Evolutionary conservation across 2,113 vertebrate genomes (phyloP), one percentile per base, ranked within the genome.

Genomic region (Eptesicus fuscus): DNA sequence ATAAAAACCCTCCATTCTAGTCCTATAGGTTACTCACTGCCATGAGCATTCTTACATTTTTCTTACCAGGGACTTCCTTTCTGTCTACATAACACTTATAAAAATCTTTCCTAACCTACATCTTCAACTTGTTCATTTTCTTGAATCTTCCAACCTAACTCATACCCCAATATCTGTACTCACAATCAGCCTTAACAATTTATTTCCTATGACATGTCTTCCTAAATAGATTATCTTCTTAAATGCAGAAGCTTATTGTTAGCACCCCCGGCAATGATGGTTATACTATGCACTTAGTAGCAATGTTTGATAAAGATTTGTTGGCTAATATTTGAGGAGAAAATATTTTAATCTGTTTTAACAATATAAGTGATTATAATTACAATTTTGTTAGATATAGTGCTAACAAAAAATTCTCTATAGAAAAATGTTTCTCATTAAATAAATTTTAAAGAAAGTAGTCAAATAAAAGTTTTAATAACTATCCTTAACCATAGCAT

Each of bases 361-460:
- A 94, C 37, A 59, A 44, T 3, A 51, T 20, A 88, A 74, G 3
- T n/a, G 61, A 59, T 83, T 44, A 2, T 40, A 93, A 86, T 59
- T 93, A 86, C 28, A 88, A 61, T 44, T 83, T 71, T 89, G 14
- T 78, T 93, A 90, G 30, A 71, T 67, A 90, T 0, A 78, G 18
- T 5, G 16, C 80, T 77, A 49, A 37, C 16, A 77, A 44, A 53
- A 83, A 77, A 10, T 3, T 53, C 59, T 56, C 28, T 42, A n/a
- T 56, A 30, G 40, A 20, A 73, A 93, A 89, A 73, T 25, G 1
- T 49, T 95, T 91, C 49, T 74, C 20, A 25, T 78, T 90, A 80
- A 95, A 61, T 53, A 40, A 47, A 95, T 78, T 84, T 84, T 83
- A 78, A 87, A 91, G 16, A 87, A 87, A 53, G 16, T 49, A 51